These are phyloP conservation scores for Gallinago jamesoni DNA, from an alignment of 2,113 vertebrate species.

Conservation along the genomic window DNA sequence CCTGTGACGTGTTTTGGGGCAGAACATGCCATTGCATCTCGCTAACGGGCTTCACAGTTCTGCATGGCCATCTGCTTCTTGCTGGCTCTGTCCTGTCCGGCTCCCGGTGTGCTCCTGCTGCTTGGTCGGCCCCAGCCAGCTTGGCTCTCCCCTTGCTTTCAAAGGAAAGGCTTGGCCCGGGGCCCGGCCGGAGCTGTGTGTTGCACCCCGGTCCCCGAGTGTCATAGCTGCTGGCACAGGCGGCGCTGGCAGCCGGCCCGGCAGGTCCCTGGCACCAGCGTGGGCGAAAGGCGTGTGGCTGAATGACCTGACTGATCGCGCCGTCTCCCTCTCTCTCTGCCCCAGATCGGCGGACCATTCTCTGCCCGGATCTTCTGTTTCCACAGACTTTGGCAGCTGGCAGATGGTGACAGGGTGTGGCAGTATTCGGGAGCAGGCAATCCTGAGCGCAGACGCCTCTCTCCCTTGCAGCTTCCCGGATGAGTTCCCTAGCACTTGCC, in stretches of 20 bases:
- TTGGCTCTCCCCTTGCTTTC: neutral
- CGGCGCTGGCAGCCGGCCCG: neutral
- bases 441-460: slow-evolving; percentile 85
- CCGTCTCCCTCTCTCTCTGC: slow-evolving; percentile 79
- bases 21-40: neutral
- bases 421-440: slow-evolving; percentile 92
- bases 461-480: slow-evolving; percentile 95
- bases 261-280: neutral
- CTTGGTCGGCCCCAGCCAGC: neutral
- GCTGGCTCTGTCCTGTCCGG: neutral
- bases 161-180: slow-evolving; percentile 28
- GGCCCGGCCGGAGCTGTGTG: neutral
- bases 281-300: neutral
- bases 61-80: slow-evolving; percentile 51
- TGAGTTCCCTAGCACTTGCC: slow-evolving; percentile 87
- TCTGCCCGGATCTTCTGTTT: slow-evolving; percentile 93
- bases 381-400: slow-evolving; percentile 98
- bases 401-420: slow-evolving; percentile 98
- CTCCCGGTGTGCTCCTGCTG: neutral
- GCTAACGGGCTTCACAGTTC: neutral
- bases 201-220: neutral
- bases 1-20: neutral
- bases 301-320: slow-evolving; percentile 58
- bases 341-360: slow-evolving; percentile 89
- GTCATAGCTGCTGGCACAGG: neutral